Evolutionary conservation across 2,797 vertebrate species (phyloP), one percentile per base, ranked within the genome.

Genomic region (Anolis apletophallus): DNA sequence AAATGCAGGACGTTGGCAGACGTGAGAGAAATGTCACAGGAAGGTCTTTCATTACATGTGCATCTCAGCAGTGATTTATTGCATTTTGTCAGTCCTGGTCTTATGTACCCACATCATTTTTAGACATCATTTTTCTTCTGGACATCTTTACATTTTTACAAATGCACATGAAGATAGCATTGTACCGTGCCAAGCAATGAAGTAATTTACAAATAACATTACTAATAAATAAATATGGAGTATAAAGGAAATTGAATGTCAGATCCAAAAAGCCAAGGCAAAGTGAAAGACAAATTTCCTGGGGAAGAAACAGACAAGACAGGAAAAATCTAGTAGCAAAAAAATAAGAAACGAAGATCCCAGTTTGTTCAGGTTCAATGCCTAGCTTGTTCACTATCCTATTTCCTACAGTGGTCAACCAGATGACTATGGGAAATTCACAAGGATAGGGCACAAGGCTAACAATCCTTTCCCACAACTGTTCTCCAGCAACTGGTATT

Each of bases 1-100:
- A 96, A 96, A 94, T 91, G 93, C 91, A 93, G 94, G 92, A 90
- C 92, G 95, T 86, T 94, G 94, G 94, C 95, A 96, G 95, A 95
- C 96, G 95, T 95, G 96, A 95, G 92, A 96, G 96, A 96, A 97
- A 95, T 94, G 96, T 96, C 95, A 96, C 96, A 93, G 89, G 92
- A 72, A 96, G 96, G 90, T 89, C 91, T 93, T 96, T 96, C 94
- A 96, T 97, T 96, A 96, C 90, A 94, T 87, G 96, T 96, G 92
- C 95, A 95, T 94, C 94, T 94, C 93, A 89, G 93, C 88, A 95
- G 89, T 94, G 95, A 96, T 96, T 97, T 96, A 97, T 96, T 96
- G 93, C 91, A 94, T 95, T 95, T 95, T 95, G 95, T 95, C 95
- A 93, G 95, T 95, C 91, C 89, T 91, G 91, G 95, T 96, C 81